Evolutionary conservation across 2,888 invertebrate genomes (phyloP).

Genomic region (Polymixis lichenea): DNA sequence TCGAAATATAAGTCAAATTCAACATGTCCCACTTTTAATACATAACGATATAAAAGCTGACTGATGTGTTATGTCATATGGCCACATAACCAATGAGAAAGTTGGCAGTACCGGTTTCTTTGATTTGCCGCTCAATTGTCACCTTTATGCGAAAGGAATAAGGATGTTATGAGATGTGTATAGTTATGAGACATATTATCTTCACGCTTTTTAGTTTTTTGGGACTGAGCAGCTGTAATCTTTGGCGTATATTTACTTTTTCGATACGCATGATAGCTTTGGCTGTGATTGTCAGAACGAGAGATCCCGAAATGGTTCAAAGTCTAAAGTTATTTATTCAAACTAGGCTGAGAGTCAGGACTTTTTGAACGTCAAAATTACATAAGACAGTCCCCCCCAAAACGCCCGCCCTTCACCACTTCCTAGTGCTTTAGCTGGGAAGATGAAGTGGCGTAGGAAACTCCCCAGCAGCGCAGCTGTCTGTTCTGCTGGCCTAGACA

Average conservation of each 20-base stretch:
- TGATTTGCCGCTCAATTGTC: constrained; percentile 26
- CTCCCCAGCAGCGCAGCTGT: too few species aligned
- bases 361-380: too few species aligned
- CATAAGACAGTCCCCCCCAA: too few species aligned
- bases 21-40: constrained; percentile 43
- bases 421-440: too few species aligned
- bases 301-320: not conserved
- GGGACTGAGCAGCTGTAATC: constrained; percentile 19
- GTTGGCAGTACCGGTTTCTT: constrained; percentile 38
- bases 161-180: constrained; percentile 16
- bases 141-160: not conserved
- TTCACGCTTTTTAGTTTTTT: constrained; percentile 60
- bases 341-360: too few species aligned
- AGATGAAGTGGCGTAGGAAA: too few species aligned
- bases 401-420: too few species aligned
- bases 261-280: not conserved
- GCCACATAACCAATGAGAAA: constrained; percentile 42
- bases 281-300: not conserved
- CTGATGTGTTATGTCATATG: constrained; percentile 33
- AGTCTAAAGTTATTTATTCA: not conserved
- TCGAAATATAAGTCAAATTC: constrained; percentile 29
- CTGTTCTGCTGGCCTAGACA: too few species aligned
- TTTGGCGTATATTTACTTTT: not conserved
- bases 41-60: constrained; percentile 12
- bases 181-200: constrained; percentile 18